Evolutionary conservation across 2,888 invertebrate species (phyloP).

Genomic region (Gari tellinella): DNA sequence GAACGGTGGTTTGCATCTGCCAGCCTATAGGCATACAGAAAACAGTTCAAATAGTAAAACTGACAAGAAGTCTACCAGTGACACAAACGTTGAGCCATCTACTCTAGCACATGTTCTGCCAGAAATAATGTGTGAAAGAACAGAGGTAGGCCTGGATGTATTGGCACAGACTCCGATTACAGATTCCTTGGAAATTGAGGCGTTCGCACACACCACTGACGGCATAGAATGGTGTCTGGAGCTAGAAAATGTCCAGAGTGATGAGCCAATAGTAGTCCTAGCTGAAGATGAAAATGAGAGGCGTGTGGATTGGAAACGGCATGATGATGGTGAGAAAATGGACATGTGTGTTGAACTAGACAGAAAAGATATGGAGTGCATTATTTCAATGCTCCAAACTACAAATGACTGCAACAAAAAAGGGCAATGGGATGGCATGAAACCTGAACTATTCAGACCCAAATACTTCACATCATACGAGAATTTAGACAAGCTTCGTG

Average conservation of each 20-base stretch:
- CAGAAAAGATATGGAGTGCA: slow-evolving; percentile 30
- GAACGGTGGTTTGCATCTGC: not conserved
- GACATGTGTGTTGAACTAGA: too few relatives aligned
- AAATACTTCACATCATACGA: not conserved
- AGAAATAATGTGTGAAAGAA: too few relatives aligned
- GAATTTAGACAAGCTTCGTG: slow-evolving; percentile 11
- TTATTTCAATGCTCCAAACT: slow-evolving; percentile 29
- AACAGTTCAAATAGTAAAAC: not conserved
- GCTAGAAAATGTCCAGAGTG: too few relatives aligned
- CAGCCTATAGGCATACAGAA: not conserved
- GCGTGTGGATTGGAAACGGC: too few relatives aligned
- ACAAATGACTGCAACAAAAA: slow-evolving; percentile 30
- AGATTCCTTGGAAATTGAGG: not conserved
- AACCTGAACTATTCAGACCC: not conserved
- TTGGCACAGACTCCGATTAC: not conserved
- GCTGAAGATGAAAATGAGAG: not conserved
- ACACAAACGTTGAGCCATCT: not conserved
- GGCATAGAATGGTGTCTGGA: not conserved
- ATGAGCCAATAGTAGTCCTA: not conserved
- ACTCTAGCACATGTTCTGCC: too few relatives aligned
- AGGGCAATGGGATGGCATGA: slow-evolving; percentile 14
- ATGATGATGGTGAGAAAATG: not conserved
- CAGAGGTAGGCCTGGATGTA: not conserved
- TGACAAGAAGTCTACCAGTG: not conserved
- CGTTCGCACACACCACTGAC: not conserved